Conservation (phyloP, 92 coral and sea anemone genomes). For the Bergia puertoricense region DNA sequence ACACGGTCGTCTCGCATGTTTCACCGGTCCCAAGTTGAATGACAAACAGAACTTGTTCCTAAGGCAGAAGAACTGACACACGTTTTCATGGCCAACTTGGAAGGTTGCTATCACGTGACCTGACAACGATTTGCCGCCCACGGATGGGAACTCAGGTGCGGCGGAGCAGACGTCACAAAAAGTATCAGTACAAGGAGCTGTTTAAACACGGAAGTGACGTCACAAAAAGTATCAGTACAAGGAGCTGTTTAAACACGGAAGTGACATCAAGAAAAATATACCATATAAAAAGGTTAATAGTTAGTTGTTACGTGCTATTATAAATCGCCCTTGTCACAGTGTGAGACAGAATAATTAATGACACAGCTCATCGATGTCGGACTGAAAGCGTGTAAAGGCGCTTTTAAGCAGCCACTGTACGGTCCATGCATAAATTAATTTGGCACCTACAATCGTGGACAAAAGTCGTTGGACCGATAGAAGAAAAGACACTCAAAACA, state of each 20-base stretch:
- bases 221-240: neutral
- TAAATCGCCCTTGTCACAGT: too few relatives aligned
- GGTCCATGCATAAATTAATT: too few relatives aligned
- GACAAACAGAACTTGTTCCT: slow-evolving; percentile 11
- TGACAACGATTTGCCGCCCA: slow-evolving; percentile 3
- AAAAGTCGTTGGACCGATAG: too few relatives aligned
- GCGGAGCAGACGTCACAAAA: neutral
- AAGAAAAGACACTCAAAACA: too few relatives aligned
- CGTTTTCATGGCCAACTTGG: neutral
- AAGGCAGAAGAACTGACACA: slow-evolving; percentile 21
- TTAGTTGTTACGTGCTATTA: too few relatives aligned
- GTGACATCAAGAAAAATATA: too few relatives aligned
- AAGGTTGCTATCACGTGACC: slow-evolving; percentile 27
- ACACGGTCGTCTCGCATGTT: neutral
- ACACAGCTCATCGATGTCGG: too few relatives aligned
- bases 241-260: neutral
- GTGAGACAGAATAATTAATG: too few relatives aligned
- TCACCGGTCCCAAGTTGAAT: slow-evolving; percentile 24
- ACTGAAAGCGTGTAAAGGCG: too few relatives aligned
- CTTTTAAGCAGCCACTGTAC: too few relatives aligned
- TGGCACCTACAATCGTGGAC: too few relatives aligned
- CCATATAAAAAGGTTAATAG: too few relatives aligned
- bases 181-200: neutral
- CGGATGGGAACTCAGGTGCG: neutral
- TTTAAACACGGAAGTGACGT: neutral